A percentile compares a stretch with the other conserved stretches of the same genome.
phyloP scores from a whole-genome alignment of 1,140 invertebrate genomes.

The Drosophila ercepeae region DNA sequence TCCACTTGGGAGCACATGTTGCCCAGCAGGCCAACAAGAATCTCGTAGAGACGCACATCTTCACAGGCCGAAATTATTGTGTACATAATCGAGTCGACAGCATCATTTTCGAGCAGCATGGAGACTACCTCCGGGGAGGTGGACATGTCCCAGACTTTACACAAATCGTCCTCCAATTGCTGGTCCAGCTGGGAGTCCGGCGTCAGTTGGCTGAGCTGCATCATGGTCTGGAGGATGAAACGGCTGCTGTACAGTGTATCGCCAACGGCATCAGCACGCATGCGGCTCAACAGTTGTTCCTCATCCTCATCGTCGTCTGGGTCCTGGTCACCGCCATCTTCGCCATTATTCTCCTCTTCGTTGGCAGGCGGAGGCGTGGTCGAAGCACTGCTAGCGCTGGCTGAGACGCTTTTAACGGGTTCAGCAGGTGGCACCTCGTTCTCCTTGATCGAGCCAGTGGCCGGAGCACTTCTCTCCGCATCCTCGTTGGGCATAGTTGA shows the following conservation, averaged over 20 bases:
- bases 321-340: conserved; percentile 11
- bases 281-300: conserved; percentile 80
- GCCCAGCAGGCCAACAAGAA: conserved; percentile 89
- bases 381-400: conserved; percentile 33
- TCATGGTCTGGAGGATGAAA: conserved; percentile 88
- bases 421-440: conserved; percentile 11
- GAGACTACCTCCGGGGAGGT: conserved; percentile 88
- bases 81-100: conserved; percentile 85
- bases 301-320: conserved; percentile 39
- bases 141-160: conserved; percentile 92
- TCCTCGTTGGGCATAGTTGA: conserved; percentile 32
- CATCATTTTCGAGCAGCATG: conserved; percentile 88
- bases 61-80: conserved; percentile 83
- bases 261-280: conserved; percentile 90
- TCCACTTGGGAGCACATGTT: conserved; percentile 86
- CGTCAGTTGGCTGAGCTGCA: conserved; percentile 84
- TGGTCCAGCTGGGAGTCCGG: conserved; percentile 82
- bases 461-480: conserved; percentile 4
- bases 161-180: conserved; percentile 88
- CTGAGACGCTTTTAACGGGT: conserved; percentile 2
- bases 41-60: conserved; percentile 87
- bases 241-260: conserved; percentile 90
- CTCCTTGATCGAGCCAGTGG: neutral
- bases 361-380: conserved; percentile 42
- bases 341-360: conserved; percentile 30